Conservation (phyloP, 2,888 invertebrate species). For the Malthinus seriepunctatus region DNA sequence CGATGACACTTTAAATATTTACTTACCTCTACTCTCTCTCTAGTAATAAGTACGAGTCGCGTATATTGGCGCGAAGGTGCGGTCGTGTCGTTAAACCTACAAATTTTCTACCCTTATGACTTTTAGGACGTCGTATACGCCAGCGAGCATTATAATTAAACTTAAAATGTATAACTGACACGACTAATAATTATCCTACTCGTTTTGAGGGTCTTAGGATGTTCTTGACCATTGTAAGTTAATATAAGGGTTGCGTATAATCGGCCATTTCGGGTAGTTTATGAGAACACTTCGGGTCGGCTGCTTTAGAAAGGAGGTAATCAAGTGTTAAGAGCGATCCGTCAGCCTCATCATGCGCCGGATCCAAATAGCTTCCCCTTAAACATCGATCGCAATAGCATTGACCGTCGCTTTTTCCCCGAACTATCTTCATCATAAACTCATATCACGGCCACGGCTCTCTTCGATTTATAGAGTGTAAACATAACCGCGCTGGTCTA, state of each 20-base stretch:
- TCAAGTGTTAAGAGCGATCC: slow-evolving; percentile 37
- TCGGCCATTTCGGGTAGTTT: slow-evolving; percentile 31
- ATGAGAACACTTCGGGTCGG: slow-evolving; percentile 21
- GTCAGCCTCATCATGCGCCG: slow-evolving; percentile 33
- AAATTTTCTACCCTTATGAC: no score
- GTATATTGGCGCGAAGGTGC: no score
- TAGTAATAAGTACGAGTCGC: no score
- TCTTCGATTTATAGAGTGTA: slow-evolving; percentile 31
- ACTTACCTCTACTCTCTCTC: no score
- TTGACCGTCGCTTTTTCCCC: slow-evolving; percentile 21
- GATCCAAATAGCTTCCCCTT: slow-evolving; percentile 12
- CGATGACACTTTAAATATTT: no score
- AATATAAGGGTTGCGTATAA: slow-evolving; percentile 23
- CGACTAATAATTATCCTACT: not conserved
- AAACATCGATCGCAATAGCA: slow-evolving; percentile 16
- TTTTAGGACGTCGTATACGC: no score
- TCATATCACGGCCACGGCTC: slow-evolving; percentile 21
- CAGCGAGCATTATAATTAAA: no score
- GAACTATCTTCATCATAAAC: slow-evolving; percentile 27
- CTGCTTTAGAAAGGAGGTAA: slow-evolving; percentile 33
- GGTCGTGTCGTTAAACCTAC: no score
- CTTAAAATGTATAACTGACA: no score
- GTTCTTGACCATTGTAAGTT: slow-evolving; percentile 16
- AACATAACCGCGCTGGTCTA: slow-evolving; percentile 27
- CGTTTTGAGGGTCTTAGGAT: slow-evolving; percentile 2